phyloP scores from a whole-genome alignment of 2,888 invertebrate genomes.

The Hybos culiciformis region DNA sequence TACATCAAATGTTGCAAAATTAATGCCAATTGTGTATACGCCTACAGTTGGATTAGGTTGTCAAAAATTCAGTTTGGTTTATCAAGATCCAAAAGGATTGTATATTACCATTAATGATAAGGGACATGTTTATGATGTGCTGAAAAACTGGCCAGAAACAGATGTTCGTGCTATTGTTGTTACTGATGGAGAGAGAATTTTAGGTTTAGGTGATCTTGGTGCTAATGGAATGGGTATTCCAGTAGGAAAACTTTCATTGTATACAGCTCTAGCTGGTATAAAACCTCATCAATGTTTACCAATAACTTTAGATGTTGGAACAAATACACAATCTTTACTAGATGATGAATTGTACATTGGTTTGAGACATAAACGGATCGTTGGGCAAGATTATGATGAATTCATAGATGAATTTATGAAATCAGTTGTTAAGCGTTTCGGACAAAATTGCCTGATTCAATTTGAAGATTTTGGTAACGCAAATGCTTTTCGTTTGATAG shows the following conservation, averaged over 20 bases:
- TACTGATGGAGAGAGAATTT: slow-evolving; percentile 95
- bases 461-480: slow-evolving; percentile 98
- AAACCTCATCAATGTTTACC: slow-evolving; percentile 93
- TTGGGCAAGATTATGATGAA: slow-evolving; percentile 76
- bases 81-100: slow-evolving; percentile 79
- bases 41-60: slow-evolving; percentile 96
- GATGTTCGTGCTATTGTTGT: slow-evolving; percentile 85
- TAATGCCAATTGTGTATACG: slow-evolving; percentile 99
- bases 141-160: slow-evolving; percentile 70
- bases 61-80: slow-evolving; percentile 90
- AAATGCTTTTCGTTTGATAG: slow-evolving; percentile 88
- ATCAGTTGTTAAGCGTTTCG: slow-evolving; percentile 71
- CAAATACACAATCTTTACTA: slow-evolving; percentile 70
- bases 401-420: slow-evolving; percentile 96
- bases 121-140: slow-evolving; percentile 84
- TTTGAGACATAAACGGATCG: slow-evolving; percentile 66
- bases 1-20: slow-evolving; percentile 69
- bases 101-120: slow-evolving; percentile 94
- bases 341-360: slow-evolving; percentile 95
- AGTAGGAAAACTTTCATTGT: slow-evolving; percentile 89
- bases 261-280: slow-evolving; percentile 94
- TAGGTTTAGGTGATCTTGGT: slow-evolving; percentile 94
- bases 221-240: slow-evolving; percentile 99
- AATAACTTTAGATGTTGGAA: slow-evolving; percentile 84
- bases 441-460: slow-evolving; percentile 74